phyloP scores from a whole-genome alignment of 2,797 vertebrate genomes.

The Alosa sapidissima region DNA sequence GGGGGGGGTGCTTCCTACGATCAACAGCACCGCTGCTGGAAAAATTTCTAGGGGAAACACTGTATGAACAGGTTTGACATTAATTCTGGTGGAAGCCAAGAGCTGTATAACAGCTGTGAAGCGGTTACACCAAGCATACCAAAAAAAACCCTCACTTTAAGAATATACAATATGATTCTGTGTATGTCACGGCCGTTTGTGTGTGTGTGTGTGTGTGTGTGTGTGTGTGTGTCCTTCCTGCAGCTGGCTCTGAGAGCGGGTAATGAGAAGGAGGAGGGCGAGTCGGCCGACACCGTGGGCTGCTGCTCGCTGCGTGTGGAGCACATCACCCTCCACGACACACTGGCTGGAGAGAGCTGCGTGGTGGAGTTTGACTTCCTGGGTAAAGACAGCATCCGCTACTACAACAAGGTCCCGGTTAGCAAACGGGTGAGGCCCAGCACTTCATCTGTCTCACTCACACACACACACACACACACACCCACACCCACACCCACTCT shows the following conservation, averaged over 20 bases:
- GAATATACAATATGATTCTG: no score
- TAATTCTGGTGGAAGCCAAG: background rate
- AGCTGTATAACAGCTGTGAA: background rate
- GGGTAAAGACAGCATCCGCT: slow-evolving; percentile 81
- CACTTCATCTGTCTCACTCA: background rate
- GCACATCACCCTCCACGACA: slow-evolving; percentile 72
- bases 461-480: background rate
- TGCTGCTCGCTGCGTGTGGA: slow-evolving; percentile 81
- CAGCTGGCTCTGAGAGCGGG: slow-evolving; percentile 80
- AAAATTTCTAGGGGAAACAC: no score
- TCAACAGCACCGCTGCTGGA: no score
- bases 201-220: slow-evolving; percentile 35
- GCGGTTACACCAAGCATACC: background rate
- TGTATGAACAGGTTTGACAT: no score
- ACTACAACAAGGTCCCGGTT: slow-evolving; percentile 77
- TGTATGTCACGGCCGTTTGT: background rate
- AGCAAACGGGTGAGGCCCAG: slow-evolving; percentile 68
- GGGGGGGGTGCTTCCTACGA: no score
- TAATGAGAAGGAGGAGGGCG: slow-evolving; percentile 81
- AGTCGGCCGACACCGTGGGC: slow-evolving; percentile 79
- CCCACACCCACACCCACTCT: background rate
- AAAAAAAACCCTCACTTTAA: background rate
- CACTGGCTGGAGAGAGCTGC: slow-evolving; percentile 65
- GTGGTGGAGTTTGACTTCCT: slow-evolving; percentile 80
- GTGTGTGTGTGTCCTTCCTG: slow-evolving; percentile 46